Base-by-base conservation (phyloP, 2,113 vertebrate species). In the Indicator maculatus region DNA sequence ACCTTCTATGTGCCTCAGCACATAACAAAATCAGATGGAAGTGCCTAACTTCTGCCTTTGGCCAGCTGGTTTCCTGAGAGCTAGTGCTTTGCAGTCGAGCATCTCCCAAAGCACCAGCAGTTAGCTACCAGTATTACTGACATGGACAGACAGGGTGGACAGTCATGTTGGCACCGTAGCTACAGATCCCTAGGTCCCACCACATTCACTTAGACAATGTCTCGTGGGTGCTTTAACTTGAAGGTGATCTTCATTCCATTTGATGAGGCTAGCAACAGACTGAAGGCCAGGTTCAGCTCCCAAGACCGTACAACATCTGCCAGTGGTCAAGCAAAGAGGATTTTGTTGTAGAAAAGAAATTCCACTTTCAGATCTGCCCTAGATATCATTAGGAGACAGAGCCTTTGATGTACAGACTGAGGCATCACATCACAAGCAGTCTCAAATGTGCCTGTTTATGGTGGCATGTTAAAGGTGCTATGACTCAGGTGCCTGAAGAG, bases 401-500 rank as follows among this genome's bases (percentile, higher is more conserved):
- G 27, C 45, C 60, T 73, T 79, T 1, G 0, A 11, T 15, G 55
- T 64, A 19, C 75, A 70, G 39, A 74, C 84, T 67, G 74, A 47
- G 20, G 84, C 63, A 56, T 15, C 87, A 24, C 14, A 0, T 69
- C 88, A 58, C 26, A 17, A 82, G 66, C 87, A 66, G 75, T n/a
- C 84, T 73, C 75, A 71, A 93, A 93, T 26, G 4, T 85, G 53
- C 76, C 92, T 91, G 83, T 93, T 96, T 96, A 88, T 80, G 92
- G 92, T 71, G 79, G 64, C 60, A 88, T 74, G 72, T 55, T 94
- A 83, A 88, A 95, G 96, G 92, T 94, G 90, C 85, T 93, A 52
- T 96, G 96, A 96, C 88, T 96, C 95, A 96, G 93, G 92, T 94
- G 64, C 88, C 83, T 88, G 79, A 95, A 69, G 27, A 83, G 72